Base-by-base conservation (phyloP, 2,888 invertebrate genomes). In the Hypolimnas misippus region DNA sequence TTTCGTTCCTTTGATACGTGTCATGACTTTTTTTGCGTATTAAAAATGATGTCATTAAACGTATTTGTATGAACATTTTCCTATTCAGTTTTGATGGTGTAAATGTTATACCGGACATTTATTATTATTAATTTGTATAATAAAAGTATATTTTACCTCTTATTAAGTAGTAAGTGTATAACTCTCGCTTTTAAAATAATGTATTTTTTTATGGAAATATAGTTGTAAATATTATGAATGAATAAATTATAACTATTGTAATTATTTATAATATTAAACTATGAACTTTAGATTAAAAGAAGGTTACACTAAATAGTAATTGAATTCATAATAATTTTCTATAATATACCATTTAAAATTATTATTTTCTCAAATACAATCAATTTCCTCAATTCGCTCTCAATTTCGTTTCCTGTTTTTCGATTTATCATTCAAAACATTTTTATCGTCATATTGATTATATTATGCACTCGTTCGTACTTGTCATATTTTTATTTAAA, bases 381-480 rank as follows among this genome's bases (percentile, higher is more conserved):
- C 53, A 63, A 57, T 62, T 53, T 62, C 52, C 58, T 54, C 35
- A 35, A 50, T 60, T 17, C 54, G 60, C 38, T 54, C 65, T 60
- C 50, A 60, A 60, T 63, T 60, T 42, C 21, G 40, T 46, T 54
- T 66, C 63, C 66, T 60, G 63, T 63, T 63, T 60, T 53, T 60
- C 46, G 21, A 53, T 53, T 49, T 49, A 29, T 49, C 49, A 8
- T 29, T 29, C n/a, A 33, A 25, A 59, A 38, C 25, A 44, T 35
- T 52, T 29, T 33, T 51, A 59, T 53, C 42, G 44, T 42, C 8
- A 3, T 12, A 49, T 49, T 16, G 49, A 49, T 49, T 25, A 49
- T 7, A 49, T 46, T 14, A 25, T 49, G 14, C 10, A 10, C 19
- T 44, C 8, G 7, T 3, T n/a, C n/a, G n/a, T 16, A 16, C n/a